Conservation (phyloP, 2,113 vertebrate species). For the Picathartes gymnocephalus region DNA sequence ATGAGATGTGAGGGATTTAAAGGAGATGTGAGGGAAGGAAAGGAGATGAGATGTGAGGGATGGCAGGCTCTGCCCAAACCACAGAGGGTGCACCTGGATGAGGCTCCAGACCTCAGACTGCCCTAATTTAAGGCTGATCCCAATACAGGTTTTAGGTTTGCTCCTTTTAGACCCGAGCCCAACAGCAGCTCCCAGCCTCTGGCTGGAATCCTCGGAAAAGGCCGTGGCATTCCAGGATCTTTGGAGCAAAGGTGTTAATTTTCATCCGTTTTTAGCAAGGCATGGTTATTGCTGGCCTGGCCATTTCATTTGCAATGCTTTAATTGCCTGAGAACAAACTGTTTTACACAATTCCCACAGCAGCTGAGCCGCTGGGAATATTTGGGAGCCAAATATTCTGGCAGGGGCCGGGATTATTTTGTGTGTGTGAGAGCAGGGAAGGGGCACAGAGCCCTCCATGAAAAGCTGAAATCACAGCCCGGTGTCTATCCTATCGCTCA, state of each 20-base stretch:
- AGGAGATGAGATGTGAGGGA: too few relatives aligned
- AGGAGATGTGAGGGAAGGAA: too few relatives aligned
- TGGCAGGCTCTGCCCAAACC: not conserved
- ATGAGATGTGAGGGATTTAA: too few relatives aligned
- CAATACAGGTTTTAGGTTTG: not conserved
- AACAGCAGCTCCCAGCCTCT: not conserved
- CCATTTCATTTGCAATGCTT: not conserved
- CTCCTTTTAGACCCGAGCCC: not conserved
- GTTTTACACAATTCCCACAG: slow-evolving; percentile 25
- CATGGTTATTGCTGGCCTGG: slow-evolving; percentile 1
- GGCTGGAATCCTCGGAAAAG: not conserved
- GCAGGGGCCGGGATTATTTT: not conserved
- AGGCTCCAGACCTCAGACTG: not conserved
- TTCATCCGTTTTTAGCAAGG: slow-evolving; percentile 45
- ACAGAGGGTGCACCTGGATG: not conserved
- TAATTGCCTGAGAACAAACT: slow-evolving; percentile 43
- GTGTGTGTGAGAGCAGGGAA: not conserved
- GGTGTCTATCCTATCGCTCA: not conserved
- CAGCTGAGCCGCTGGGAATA: not conserved
- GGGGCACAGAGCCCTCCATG: not conserved
- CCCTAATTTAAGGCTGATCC: not conserved
- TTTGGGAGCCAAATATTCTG: not conserved
- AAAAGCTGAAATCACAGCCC: not conserved
- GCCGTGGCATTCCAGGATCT: not conserved
- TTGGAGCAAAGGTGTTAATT: slow-evolving; percentile 34